Evolutionary conservation across 2,888 invertebrate genomes (phyloP).

Genomic region (Cheilosia grossa): DNA sequence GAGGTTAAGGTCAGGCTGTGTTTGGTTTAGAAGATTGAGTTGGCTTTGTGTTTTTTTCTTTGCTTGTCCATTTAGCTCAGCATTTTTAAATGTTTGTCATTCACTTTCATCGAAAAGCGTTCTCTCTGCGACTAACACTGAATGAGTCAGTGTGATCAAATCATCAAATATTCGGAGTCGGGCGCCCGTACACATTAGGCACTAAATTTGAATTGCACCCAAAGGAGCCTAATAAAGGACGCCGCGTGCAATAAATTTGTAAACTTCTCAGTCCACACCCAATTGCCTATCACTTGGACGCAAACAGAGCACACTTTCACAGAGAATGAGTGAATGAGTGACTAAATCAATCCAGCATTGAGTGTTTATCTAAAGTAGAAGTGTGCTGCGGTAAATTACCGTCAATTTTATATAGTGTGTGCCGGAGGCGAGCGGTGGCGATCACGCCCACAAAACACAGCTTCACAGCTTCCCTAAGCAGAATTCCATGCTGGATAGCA

Average conservation of each 20-base stretch:
- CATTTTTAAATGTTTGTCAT: conserved; percentile 16
- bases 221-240: conserved; percentile 1
- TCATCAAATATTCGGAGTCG: neutral
- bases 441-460: conserved; percentile 52
- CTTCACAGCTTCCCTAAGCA: conserved; percentile 33
- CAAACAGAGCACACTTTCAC: conserved; percentile 5
- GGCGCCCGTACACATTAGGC: neutral
- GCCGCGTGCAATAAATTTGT: conserved; percentile 1
- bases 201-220: conserved; percentile 1
- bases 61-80: neutral
- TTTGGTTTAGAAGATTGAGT: conserved; percentile 41
- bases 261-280: conserved; percentile 24
- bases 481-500: conserved; percentile 55
- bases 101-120: conserved; percentile 35
- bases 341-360: conserved; percentile 51
- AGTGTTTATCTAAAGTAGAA: conserved; percentile 49
- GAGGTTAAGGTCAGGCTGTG: conserved; percentile 31
- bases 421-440: conserved; percentile 5
- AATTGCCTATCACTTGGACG: conserved; percentile 35
- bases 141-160: conserved; percentile 16
- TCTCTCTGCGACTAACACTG: neutral
- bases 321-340: conserved; percentile 1
- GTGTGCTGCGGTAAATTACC: conserved; percentile 51
- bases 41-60: conserved; percentile 14
- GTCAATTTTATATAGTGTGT: conserved; percentile 45